Percentiles rank a stretch among this genome's conserved stretches.
Conservation (phyloP, 1,140 invertebrate genomes). For the Drosophila tropicalis region DNA sequence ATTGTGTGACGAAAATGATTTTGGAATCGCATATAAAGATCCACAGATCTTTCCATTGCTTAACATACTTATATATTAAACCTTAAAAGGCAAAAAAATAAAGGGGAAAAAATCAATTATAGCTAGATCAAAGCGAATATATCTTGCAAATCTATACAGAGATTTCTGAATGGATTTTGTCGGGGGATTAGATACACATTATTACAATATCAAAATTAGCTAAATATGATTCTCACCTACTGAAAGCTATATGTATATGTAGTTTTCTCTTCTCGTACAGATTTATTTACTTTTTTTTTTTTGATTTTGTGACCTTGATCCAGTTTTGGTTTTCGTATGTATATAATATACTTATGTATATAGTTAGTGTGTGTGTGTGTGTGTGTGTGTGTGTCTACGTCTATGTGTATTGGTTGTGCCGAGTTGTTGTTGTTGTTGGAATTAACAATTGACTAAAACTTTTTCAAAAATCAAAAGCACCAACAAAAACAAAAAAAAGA, state of each 20-base stretch:
- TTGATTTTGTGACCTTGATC: conserved; percentile 43
- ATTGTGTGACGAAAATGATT: no score
- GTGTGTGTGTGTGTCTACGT: conserved; percentile 4
- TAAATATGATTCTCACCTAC: background rate
- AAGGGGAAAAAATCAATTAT: no score
- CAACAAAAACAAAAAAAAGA: conserved; percentile 18
- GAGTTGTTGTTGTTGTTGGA: conserved; percentile 6
- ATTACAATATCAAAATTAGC: conserved; percentile 5
- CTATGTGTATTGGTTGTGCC: conserved; percentile 2
- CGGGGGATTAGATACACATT: background rate
- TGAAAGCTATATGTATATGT: conserved; percentile 7
- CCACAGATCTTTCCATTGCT: no score
- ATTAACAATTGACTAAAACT: conserved; percentile 5
- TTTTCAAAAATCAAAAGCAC: conserved; percentile 38
- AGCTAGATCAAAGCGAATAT: no score
- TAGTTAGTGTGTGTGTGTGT: background rate
- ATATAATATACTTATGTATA: conserved; percentile 6
- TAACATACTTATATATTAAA: no score
- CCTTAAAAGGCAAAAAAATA: no score
- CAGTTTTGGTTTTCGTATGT: conserved; percentile 34
- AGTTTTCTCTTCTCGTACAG: conserved; percentile 20
- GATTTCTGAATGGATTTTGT: background rate
- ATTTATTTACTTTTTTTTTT: conserved; percentile 12
- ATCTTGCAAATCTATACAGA: no score
- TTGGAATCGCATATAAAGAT: no score